phyloP scores from a whole-genome alignment of 1,140 invertebrate genomes.

The Heliconius hewitsoni region DNA sequence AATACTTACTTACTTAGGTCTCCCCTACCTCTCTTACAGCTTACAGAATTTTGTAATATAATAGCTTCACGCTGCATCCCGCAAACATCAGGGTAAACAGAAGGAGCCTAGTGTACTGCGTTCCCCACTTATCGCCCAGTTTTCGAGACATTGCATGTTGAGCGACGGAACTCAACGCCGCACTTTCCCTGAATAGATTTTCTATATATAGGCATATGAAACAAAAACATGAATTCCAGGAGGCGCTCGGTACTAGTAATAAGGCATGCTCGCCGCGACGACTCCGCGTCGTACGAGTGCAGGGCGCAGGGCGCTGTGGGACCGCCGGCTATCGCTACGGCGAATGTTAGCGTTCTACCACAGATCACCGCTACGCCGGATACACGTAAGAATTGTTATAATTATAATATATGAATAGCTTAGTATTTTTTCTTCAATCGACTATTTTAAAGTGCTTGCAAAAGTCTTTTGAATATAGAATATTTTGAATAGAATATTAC shows the following conservation, averaged over 20 bases:
- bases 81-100: too few species aligned
- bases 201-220: not conserved
- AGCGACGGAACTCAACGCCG: not conserved
- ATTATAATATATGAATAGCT: not conserved
- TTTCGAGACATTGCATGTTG: not conserved
- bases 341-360: slow-evolving; percentile 83
- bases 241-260: slow-evolving; percentile 90
- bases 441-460: too few species aligned
- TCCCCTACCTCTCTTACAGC: too few species aligned
- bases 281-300: slow-evolving; percentile 89
- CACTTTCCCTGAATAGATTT: not conserved
- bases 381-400: slow-evolving; percentile 40
- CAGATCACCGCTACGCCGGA: slow-evolving; percentile 79
- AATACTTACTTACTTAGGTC: too few species aligned
- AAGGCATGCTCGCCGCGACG: slow-evolving; percentile 85
- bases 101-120: too few species aligned
- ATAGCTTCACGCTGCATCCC: too few species aligned
- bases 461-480: too few species aligned
- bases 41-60: too few species aligned
- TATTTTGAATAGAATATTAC: too few species aligned
- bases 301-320: slow-evolving; percentile 83
- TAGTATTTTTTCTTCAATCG: too few species aligned
- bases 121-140: too few species aligned
- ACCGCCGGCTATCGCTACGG: slow-evolving; percentile 80
- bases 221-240: slow-evolving; percentile 74